Percentiles rank a stretch among this genome's conserved stretches.
phyloP scores from a whole-genome alignment of 1,140 invertebrate genomes.

The Zaprionus ghesquierei region DNA sequence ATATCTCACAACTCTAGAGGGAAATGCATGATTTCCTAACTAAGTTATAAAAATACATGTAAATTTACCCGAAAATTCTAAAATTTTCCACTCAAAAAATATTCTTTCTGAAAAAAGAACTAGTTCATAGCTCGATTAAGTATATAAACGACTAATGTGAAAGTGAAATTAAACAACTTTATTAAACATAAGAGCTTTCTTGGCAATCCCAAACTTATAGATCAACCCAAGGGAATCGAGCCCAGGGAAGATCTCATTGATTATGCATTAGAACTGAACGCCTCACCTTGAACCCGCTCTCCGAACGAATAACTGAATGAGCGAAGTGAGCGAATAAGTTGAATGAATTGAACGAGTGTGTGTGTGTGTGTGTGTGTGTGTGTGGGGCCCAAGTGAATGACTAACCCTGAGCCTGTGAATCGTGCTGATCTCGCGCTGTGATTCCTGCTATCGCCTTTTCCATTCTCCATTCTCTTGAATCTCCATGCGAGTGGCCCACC shows the following conservation, averaged over 20 bases:
- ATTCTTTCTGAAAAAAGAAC: background rate
- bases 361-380: no score
- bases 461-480: background rate
- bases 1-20: background rate
- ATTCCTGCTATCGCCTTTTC: conserved; percentile 26
- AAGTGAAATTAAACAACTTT: no score
- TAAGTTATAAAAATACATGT: background rate
- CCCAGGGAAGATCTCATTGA: background rate
- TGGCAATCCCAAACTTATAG: conserved; percentile 5
- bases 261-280: conserved; percentile 49
- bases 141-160: background rate
- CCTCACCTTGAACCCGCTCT: conserved; percentile 43
- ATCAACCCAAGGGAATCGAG: conserved; percentile 11
- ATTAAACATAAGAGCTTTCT: background rate
- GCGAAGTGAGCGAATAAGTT: background rate
- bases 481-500: conserved; percentile 42
- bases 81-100: background rate
- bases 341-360: no score
- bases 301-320: conserved; percentile 11
- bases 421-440: conserved; percentile 37
- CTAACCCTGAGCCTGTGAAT: conserved; percentile 52
- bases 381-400: conserved; percentile 21
- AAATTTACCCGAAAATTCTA: background rate
- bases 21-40: background rate
- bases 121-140: background rate